Conservation (phyloP, 2,888 invertebrate species). For the Bhutanitis thaidina region DNA sequence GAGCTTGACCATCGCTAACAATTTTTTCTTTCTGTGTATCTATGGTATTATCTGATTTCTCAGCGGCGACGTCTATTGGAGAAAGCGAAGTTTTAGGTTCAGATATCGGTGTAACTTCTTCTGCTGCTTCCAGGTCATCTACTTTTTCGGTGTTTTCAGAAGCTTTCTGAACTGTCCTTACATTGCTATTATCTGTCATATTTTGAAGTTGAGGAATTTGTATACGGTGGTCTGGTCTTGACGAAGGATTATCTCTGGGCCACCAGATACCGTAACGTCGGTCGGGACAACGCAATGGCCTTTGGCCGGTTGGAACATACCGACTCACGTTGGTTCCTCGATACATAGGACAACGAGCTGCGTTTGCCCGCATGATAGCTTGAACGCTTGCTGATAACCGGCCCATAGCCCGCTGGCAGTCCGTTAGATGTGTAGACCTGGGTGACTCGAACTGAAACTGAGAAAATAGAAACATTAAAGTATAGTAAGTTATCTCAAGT, state of each 20-base stretch:
- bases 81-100: constrained; percentile 21
- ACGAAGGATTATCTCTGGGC: constrained; percentile 56
- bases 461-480: constrained; percentile 14
- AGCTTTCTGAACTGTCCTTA: constrained; percentile 27
- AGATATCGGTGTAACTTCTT: constrained; percentile 11
- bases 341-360: constrained; percentile 58
- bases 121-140: constrained; percentile 26
- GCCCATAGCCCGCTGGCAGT: constrained; percentile 60
- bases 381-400: constrained; percentile 62
- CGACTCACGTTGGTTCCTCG: constrained; percentile 66
- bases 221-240: constrained; percentile 42
- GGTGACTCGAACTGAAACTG: constrained; percentile 70
- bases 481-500: no score
- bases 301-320: constrained; percentile 62
- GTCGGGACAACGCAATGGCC: constrained; percentile 55
- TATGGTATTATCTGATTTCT: constrained; percentile 35
- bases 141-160: constrained; percentile 28
- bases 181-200: constrained; percentile 24
- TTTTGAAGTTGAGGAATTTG: constrained; percentile 31
- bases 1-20: constrained; percentile 45
- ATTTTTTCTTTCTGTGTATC: constrained; percentile 34
- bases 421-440: constrained; percentile 51
- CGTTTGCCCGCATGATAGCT: constrained; percentile 57
- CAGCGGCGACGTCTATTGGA: constrained; percentile 28
- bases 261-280: constrained; percentile 60